Evolutionary conservation across 2,797 vertebrate species (phyloP).

Genomic region (Psittacula derbiana): DNA sequence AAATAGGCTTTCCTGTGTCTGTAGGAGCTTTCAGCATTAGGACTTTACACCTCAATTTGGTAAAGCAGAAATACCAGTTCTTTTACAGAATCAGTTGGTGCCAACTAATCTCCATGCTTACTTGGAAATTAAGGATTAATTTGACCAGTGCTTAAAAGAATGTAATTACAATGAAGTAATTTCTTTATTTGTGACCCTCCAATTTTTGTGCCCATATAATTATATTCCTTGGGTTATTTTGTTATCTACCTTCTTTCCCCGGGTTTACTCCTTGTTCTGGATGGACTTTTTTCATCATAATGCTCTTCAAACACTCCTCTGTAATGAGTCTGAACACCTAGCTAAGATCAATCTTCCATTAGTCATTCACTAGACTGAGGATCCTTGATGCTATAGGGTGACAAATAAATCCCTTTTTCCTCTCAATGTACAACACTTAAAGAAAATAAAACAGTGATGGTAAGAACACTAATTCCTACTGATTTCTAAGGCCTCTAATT

Average conservation of each 20-base stretch:
- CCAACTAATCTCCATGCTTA: background rate
- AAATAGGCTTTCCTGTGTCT: accelerated
- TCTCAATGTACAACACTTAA: background rate
- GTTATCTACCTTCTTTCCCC: background rate
- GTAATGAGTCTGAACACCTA: background rate
- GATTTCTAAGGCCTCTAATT: conserved; percentile 4
- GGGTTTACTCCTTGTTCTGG: background rate
- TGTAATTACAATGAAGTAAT: background rate
- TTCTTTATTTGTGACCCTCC: background rate
- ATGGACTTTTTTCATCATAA: background rate
- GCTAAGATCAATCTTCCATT: conserved; percentile 18
- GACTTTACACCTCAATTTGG: background rate
- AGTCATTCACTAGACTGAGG: background rate
- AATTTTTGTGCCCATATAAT: background rate
- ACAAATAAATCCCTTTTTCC: conserved; percentile 25
- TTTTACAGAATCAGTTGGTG: background rate
- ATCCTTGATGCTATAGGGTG: background rate
- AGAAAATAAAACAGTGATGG: background rate
- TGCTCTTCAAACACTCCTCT: background rate
- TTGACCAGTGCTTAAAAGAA: background rate
- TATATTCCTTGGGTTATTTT: background rate
- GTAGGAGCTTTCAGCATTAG: background rate
- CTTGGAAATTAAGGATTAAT: background rate
- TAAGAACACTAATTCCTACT: background rate
- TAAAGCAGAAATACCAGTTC: background rate